phyloP scores from a whole-genome alignment of 2,888 invertebrate genomes.

The Argyresthia albistria region DNA sequence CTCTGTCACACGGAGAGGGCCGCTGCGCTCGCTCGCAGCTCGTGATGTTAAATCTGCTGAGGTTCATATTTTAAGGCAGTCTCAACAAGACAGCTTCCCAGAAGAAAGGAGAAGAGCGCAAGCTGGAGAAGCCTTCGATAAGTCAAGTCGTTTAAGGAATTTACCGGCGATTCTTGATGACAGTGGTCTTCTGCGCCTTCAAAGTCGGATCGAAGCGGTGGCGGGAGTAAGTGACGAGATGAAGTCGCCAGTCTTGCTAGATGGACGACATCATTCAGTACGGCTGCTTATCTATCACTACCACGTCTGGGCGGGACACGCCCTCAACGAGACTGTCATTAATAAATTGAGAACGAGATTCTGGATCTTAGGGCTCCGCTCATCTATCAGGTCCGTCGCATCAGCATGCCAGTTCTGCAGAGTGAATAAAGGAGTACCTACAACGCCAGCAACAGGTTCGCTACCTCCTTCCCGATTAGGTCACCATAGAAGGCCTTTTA shows the following conservation, averaged over 20 bases:
- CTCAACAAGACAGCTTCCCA: neutral
- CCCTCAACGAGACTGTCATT: conserved; percentile 11
- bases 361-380: conserved; percentile 13
- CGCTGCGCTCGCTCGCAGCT: neutral
- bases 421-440: neutral
- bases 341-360: conserved; percentile 16
- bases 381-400: conserved; percentile 10
- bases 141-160: neutral
- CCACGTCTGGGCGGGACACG: conserved; percentile 11
- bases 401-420: neutral
- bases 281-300: conserved; percentile 11
- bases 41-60: neutral
- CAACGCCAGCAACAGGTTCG: neutral
- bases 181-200: neutral
- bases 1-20: neutral
- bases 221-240: neutral
- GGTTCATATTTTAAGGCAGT: neutral
- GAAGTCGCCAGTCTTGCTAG: conserved; percentile 6
- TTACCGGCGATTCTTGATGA: neutral
- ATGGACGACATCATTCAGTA: conserved; percentile 7
- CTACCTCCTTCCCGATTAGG: neutral
- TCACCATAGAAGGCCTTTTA: neutral
- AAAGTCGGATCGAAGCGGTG: neutral
- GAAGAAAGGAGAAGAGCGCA: neutral
- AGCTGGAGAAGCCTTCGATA: neutral